Base-by-base conservation (phyloP, 2,888 invertebrate species). In the Saturnia pavonia region DNA sequence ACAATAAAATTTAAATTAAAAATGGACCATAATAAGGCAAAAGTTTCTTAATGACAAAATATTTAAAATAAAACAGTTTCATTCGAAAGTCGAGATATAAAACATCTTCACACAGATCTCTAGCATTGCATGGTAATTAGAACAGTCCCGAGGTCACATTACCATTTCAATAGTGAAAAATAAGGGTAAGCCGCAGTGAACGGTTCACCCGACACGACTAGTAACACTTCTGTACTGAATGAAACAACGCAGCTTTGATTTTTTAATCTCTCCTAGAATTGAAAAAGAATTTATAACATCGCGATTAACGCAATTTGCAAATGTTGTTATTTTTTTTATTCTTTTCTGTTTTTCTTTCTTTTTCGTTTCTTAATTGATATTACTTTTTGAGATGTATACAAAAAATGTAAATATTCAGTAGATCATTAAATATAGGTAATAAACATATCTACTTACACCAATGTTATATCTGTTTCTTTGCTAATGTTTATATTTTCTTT, bases 141-240 rank as follows among this genome's bases (percentile, higher is more conserved):
- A 83, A 81, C 77, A 76, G 75, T 78, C 78, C 78, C 76, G 82
- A 78, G 83, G 84, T 82, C 85, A 78, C 84, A 91, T 91, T 91
- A 88, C 88, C 91, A 91, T 91, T 90, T 91, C 91, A 90, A 89
- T 90, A 88, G 91, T 85, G 80, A 82, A 78, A 83, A 86, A 88
- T 83, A 86, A 88, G 84, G 80, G 83, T 79, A 81, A 77, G 79
- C 76, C 75, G 77, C 80, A 76, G 75, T 77, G 78, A 79, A 70
- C 71, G 68, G 71, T 78, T 76, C 74, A 60, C 57, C 40, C 65
- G 34, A 40, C 40, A 65, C n/a, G 19, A 65, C n/a, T 65, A 75
- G 76, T 80, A 84, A 84, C 84, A 86, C 83, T 82, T 83, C 77
- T 73, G 73, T 72, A 76, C 71, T 82, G 80, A 83, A 83, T 83